Base-by-base conservation (phyloP, 2,888 invertebrate species). In the Salticus scenicus region DNA sequence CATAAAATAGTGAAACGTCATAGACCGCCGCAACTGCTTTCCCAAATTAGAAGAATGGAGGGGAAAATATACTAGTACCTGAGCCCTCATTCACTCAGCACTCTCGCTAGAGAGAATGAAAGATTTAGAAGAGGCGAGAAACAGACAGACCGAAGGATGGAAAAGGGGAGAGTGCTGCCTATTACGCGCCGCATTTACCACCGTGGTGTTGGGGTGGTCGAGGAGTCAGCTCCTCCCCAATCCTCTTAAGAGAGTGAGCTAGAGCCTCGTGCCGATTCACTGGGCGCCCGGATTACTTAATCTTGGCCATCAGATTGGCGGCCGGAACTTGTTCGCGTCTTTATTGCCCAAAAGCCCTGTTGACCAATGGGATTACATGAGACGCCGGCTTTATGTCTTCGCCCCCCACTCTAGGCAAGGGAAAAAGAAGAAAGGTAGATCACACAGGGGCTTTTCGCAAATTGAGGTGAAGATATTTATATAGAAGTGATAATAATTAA, bases 301-400 rank as follows among this genome's bases (percentile, higher is more conserved):
- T 85, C 84, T 85, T 75, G 70, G 74, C 78, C 79, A 85, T 85
- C 84, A 79, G 84, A 84, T 84, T 79, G 78, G 84, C 74, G 84
- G 84, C 84, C 84, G 84, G 84, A 85, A 85, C 84, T 85, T 78
- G 84, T 79, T 85, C 84, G 79, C 84, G 84, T 85, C 84, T 85
- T 85, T 85, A 85, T 79, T 79, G 79, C 84, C 78, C 75, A 64
- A 84, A 85, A 85, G 84, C 84, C 84, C 78, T 85, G 84, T 85
- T 85, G 84, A 79, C 84, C 84, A 85, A 85, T 79, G 84, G 84
- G 84, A 85, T 85, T 85, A 85, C 84, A 85, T 57, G 78, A 74
- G 79, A 79, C 84, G 77, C 84, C 47, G 67, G 84, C 78, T 84
- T 84, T 78, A 78, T 85, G 79, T 85, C 79, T 85, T 85, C 78